A percentile compares a stretch with the other conserved stretches of the same genome.
phyloP scores from a whole-genome alignment of 2,113 vertebrate species.

The Falcunculus frontatus region DNA sequence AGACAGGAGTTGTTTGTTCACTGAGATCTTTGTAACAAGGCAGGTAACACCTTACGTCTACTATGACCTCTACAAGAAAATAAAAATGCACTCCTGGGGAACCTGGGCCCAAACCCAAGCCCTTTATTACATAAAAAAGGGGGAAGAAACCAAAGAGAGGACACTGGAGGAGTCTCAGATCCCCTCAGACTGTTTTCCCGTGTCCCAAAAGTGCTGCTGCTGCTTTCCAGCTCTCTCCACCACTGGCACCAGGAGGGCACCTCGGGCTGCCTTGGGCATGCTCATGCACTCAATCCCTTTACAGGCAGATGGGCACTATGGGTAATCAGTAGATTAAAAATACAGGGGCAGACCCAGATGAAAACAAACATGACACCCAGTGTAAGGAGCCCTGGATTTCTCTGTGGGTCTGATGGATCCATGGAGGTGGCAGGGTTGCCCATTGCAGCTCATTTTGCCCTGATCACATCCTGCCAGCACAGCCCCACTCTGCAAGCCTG shows the following conservation, averaged over 20 bases:
- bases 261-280: fast-evolving
- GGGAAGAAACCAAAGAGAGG: fast-evolving
- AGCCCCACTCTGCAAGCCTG: not conserved
- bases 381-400: not conserved
- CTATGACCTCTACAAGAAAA: not conserved
- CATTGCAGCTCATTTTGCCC: not conserved
- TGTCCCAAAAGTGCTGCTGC: not conserved
- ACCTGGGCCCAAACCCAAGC: not conserved
- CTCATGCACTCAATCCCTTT: not conserved
- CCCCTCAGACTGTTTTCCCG: not conserved
- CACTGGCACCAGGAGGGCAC: fast-evolving
- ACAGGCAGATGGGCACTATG: fast-evolving
- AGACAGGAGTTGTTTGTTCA: not conserved
- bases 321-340: not conserved
- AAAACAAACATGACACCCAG: not conserved
- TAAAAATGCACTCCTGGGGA: not conserved
- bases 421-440: not conserved
- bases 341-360: not conserved
- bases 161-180: not conserved
- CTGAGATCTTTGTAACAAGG: not conserved
- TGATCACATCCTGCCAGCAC: not conserved
- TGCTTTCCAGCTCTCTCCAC: not conserved
- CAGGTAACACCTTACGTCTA: not conserved
- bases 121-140: not conserved
- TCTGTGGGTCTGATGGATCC: not conserved